A percentile compares a stretch with the other conserved stretches of the same genome.
Evolutionary conservation across 1,140 invertebrate species (phyloP).

Genomic region (Drosophila sechellia): DNA sequence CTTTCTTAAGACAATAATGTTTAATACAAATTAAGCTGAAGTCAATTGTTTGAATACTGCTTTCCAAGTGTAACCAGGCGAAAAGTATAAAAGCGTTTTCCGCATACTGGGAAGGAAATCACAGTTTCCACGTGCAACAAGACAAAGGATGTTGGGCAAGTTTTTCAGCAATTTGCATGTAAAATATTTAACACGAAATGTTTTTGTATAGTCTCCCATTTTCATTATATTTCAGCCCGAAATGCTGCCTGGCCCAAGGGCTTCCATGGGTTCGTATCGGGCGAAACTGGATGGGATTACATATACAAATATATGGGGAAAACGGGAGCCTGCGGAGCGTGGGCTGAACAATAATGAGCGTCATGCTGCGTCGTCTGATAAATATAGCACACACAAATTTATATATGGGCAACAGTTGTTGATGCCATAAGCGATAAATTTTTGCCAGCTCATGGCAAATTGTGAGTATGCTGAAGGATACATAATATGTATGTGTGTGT

Average conservation of each 20-base stretch:
- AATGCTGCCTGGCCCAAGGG: constrained; percentile 26
- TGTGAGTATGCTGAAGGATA: constrained; percentile 22
- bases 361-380: constrained; percentile 59
- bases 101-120: constrained; percentile 15
- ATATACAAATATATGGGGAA: constrained; percentile 1
- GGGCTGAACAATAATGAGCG: constrained; percentile 58
- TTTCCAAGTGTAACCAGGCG: background rate
- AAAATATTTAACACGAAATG: constrained; percentile 73
- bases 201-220: constrained; percentile 51
- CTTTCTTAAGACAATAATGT: too few relatives aligned
- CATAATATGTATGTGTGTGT: constrained; percentile 10
- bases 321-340: constrained; percentile 20
- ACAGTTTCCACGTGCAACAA: constrained; percentile 49
- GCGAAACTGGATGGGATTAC: constrained; percentile 21
- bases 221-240: constrained; percentile 55
- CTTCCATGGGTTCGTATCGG: constrained; percentile 13
- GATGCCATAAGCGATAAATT: constrained; percentile 57
- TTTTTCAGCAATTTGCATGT: constrained; percentile 50
- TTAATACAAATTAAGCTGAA: background rate
- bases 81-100: constrained; percentile 3
- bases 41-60: too few relatives aligned
- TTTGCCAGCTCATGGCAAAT: constrained; percentile 49
- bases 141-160: constrained; percentile 63
- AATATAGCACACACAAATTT: constrained; percentile 47
- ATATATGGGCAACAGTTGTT: constrained; percentile 55